phyloP scores from a whole-genome alignment of 2,888 invertebrate species.

The Eucera pruinosa region DNA sequence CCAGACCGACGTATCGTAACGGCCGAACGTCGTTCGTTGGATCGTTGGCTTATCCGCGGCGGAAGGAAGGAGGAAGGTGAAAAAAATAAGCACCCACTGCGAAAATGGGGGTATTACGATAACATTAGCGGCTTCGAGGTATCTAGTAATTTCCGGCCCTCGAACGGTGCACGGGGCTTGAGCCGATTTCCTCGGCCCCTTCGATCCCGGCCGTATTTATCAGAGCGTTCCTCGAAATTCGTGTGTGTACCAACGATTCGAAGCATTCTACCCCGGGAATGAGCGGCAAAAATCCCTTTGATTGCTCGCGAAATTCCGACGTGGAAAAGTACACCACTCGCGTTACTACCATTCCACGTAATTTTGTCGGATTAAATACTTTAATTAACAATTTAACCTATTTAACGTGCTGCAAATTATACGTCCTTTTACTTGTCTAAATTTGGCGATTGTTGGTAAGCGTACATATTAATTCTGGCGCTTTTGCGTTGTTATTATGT shows the following conservation, averaged over 20 bases:
- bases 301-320: slow-evolving; percentile 8
- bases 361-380: background rate
- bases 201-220: slow-evolving; percentile 29
- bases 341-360: background rate
- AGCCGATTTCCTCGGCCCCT: slow-evolving; percentile 1
- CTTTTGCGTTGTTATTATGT: no score
- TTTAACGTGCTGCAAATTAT: no score
- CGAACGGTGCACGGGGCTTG: background rate
- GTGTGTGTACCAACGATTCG: background rate
- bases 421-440: no score
- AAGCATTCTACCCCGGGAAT: slow-evolving; percentile 2
- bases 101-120: slow-evolving; percentile 65
- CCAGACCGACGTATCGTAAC: slow-evolving; percentile 52
- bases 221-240: slow-evolving; percentile 22
- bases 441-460: no score
- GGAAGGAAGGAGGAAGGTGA: background rate
- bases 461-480: no score
- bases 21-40: slow-evolving; percentile 11
- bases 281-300: slow-evolving; percentile 27
- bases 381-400: background rate
- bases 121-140: slow-evolving; percentile 51
- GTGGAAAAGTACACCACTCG: no score
- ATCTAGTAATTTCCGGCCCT: slow-evolving; percentile 54
- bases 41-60: slow-evolving; percentile 34
- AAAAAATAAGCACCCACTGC: slow-evolving; percentile 47